Evolutionary conservation across 2,113 vertebrate species (phyloP), one percentile per base, ranked within the genome.

Genomic region (Atractosteus spatula): DNA sequence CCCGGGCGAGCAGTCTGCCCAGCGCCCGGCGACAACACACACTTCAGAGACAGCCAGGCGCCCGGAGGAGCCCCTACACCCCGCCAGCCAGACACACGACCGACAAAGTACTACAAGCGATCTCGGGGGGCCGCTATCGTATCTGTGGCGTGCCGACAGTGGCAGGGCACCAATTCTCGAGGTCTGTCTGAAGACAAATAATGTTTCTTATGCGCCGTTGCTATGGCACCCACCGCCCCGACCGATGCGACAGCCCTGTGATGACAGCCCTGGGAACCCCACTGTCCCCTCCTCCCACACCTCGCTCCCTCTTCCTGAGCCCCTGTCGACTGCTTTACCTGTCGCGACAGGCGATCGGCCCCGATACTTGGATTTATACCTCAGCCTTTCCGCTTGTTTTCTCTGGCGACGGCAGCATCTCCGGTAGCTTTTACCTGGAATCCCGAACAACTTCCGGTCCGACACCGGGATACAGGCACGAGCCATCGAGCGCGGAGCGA

Each of bases 391-490:
- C 82, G 86, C 89, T 92, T 89, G 89, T 91, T 92, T 90, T 90
- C 86, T 89, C 89, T 82, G 79, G 88, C 89, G 89, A 89, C 88
- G 84, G 87, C 88, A 91, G 90, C 90, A 91, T 91, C 90, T 90
- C 89, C 86, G 82, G 88, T 85, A 89, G 86, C 85, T 88, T 89
- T 84, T 89, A 89, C 87, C 90, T 91, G 89, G 86, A 90, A 88
- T 84, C 86, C 90, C 85, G 83, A 89, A 91, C 83, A 90, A 90
- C 89, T 92, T 93, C 90, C 91, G 91, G 91, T 87, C 88, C 89
- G 86, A 89, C 89, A 87, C 86, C 84, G 88, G 87, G 88, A 88
- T 88, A 80, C 85, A 92, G 89, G 83, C 87, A 77, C 76, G 74
- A 85, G 79, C 82, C 84, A 87, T 76, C 82, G 80, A 83, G 78